A percentile compares a stretch with the other conserved stretches of the same genome.
phyloP scores from a whole-genome alignment of 2,113 vertebrate genomes.

The Dendrocopos noguchii region DNA sequence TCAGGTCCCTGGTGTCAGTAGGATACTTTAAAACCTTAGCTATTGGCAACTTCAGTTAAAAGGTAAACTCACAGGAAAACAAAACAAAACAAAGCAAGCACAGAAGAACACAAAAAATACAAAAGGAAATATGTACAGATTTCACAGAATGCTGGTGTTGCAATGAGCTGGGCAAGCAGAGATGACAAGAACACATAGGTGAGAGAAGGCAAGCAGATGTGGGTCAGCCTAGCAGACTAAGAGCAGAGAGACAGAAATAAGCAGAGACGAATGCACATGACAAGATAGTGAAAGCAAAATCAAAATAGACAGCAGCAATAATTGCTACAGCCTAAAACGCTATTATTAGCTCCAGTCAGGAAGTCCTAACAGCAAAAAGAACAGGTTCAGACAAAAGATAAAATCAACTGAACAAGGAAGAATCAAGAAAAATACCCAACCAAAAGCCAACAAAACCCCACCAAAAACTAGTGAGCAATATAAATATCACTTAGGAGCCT shows the following conservation, averaged over 20 bases:
- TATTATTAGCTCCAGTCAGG: not conserved
- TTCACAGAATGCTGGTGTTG: not conserved
- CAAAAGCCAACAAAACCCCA: accelerated
- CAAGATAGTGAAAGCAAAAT: not conserved
- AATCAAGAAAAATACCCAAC: not conserved
- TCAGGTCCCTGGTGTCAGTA: not conserved
- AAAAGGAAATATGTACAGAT: not conserved
- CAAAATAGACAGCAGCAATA: conserved; percentile 19
- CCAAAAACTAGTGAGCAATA: not conserved
- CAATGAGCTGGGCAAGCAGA: not conserved
- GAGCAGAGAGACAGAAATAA: accelerated
- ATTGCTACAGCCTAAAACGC: not conserved
- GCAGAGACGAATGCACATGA: not conserved
- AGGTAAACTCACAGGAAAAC: not conserved
- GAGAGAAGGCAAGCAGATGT: not conserved
- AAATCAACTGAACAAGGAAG: not conserved
- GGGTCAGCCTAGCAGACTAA: not conserved
- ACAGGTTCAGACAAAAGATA: not conserved
- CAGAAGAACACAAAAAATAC: not conserved
- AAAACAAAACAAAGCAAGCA: not conserved
- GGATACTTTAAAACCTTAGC: not conserved
- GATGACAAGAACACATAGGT: not conserved
- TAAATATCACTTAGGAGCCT: not conserved
- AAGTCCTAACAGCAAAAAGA: not conserved
- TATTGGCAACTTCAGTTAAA: not conserved